Base-by-base conservation (phyloP, 2,888 invertebrate genomes). In the Malacosoma neustria region DNA sequence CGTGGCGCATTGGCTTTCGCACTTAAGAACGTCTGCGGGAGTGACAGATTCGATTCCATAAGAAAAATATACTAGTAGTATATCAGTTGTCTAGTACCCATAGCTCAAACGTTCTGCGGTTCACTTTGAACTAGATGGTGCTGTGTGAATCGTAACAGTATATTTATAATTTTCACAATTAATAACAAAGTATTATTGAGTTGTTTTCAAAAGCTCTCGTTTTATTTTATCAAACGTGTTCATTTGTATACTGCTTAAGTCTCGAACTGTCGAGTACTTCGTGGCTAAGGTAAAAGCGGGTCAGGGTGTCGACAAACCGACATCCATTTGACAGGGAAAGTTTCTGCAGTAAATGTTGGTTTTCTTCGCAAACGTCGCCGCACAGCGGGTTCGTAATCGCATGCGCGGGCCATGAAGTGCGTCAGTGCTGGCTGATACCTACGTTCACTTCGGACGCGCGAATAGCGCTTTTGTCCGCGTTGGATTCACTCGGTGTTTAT, bases 381-480 rank as follows among this genome's bases (percentile, higher is more conserved):
- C 58, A 55, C 57, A 66, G 45, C 57, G 51, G 52, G 57, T 57
- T 68, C 77, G 76, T 70, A 66, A 54, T 61, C 68, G 75, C 80
- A 76, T 74, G 84, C 72, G 79, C 76, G 71, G 60, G 51, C 54
- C 61, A 60, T 49, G 51, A 56, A 51, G 51, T 66, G 65, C 80
- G 74, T 74, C 82, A 84, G 84, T 84, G 72, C 66, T 76, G 75
- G 67, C 73, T 68, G 70, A 56, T 64, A 61, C 65, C 74, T 54
- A 85, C 82, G 84, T 73, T 81, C 82, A 80, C 82, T 79, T 73
- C 84, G 82, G 81, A 82, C 84, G 84, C 84, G 81, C 76, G 65
- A 72, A 54, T 68, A 50, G 76, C 60, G 69, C 66, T 66, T 59
- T 58, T 60, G 60, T 62, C 55, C 54, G 61, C 65, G 64, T 57